These are phyloP conservation scores for Carterocephalus palaemon DNA, from an alignment of 2,888 invertebrate genomes.

Conservation along the genomic window DNA sequence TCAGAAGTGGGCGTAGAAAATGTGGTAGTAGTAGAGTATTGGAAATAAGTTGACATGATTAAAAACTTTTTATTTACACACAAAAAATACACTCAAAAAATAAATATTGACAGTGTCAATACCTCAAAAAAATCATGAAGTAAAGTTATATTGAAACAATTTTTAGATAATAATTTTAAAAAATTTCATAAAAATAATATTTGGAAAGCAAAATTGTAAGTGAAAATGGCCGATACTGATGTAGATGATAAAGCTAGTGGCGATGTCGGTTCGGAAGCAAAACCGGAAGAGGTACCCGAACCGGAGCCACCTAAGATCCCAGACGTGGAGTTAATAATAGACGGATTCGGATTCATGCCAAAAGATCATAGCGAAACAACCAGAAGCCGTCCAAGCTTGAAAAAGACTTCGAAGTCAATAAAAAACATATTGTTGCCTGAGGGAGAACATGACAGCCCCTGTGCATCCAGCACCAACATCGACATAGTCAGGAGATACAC, in stretches of 20 bases:
- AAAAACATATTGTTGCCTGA: conserved; percentile 36
- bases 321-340: conserved; percentile 64
- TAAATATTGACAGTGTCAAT: no score
- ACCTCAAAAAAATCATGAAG: not conserved
- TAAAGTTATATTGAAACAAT: conserved; percentile 9
- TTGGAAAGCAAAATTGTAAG: conserved; percentile 35
- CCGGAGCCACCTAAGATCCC: conserved; percentile 48
- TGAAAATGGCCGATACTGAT: conserved; percentile 46
- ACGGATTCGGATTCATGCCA: conserved; percentile 74
- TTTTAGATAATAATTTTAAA: conserved; percentile 29
- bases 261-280: conserved; percentile 39
- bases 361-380: conserved; percentile 26
- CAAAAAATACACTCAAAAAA: no score
- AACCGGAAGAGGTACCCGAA: conserved; percentile 32
- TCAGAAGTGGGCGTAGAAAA: no score
- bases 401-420: conserved; percentile 35
- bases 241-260: conserved; percentile 46
- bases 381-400: conserved; percentile 33
- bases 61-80: no score
- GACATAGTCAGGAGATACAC: conserved; percentile 80
- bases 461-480: conserved; percentile 63
- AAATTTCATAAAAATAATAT: conserved; percentile 27
- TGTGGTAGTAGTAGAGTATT: no score
- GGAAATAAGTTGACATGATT: no score
- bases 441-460: conserved; percentile 43